Evolutionary conservation across 2,888 invertebrate genomes (phyloP).

Genomic region (Cosmopolites sordidus): DNA sequence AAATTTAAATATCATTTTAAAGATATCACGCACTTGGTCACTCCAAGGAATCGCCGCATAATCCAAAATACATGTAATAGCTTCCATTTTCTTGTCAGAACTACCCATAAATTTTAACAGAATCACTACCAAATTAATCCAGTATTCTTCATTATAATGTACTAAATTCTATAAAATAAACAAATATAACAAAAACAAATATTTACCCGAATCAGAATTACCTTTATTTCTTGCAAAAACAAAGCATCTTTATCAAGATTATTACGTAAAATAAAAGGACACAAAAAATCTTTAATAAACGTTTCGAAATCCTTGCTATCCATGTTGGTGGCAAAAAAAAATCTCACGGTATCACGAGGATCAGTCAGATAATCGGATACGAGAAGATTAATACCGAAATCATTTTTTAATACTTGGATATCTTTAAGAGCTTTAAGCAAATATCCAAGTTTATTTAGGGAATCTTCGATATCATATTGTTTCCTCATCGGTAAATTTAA

Average conservation of each 20-base stretch:
- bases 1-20: slow-evolving; percentile 32
- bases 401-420: slow-evolving; percentile 32
- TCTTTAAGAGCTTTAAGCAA: slow-evolving; percentile 28
- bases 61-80: slow-evolving; percentile 34
- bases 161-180: slow-evolving; percentile 32
- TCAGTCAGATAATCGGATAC: slow-evolving; percentile 33
- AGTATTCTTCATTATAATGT: slow-evolving; percentile 35
- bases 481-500: slow-evolving; percentile 28
- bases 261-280: slow-evolving; percentile 46
- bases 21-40: slow-evolving; percentile 35
- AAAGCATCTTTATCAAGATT: slow-evolving; percentile 46
- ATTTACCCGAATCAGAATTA: slow-evolving; percentile 29
- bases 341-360: slow-evolving; percentile 24
- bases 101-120: slow-evolving; percentile 37
- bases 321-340: slow-evolving; percentile 33
- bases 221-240: slow-evolving; percentile 47
- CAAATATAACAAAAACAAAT: not conserved
- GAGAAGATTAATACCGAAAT: slow-evolving; percentile 34
- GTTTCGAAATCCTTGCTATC: slow-evolving; percentile 36
- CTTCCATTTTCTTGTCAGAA: slow-evolving; percentile 34
- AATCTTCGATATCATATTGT: slow-evolving; percentile 16
- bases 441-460: slow-evolving; percentile 15
- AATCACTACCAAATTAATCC: slow-evolving; percentile 33
- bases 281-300: slow-evolving; percentile 45
- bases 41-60: slow-evolving; percentile 40